A percentile compares a stretch with the other conserved stretches of the same genome.
These are phyloP conservation scores for Enteromius thamalakanensis DNA, from an alignment of 2,797 vertebrate species.

Conservation along the genomic window DNA sequence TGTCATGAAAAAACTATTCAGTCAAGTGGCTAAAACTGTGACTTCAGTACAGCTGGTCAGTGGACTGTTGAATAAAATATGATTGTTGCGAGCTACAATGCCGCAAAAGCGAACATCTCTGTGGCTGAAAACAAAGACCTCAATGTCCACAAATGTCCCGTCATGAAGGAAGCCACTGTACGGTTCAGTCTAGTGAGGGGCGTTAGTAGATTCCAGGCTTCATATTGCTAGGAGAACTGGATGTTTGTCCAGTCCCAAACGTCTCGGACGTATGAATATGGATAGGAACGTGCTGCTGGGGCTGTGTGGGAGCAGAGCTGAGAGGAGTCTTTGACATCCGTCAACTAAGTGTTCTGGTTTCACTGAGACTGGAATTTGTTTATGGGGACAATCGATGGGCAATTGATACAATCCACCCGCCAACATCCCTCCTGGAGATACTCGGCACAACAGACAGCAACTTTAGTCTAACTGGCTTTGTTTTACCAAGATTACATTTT, in stretches of 20 bases:
- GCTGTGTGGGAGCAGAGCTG: slow-evolving; percentile 72
- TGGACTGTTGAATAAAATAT: slow-evolving; percentile 78
- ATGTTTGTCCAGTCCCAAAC: slow-evolving; percentile 65
- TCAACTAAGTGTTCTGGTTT: slow-evolving; percentile 61
- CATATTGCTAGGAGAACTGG: slow-evolving; percentile 65
- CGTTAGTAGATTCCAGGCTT: slow-evolving; percentile 74
- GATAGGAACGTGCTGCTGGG: slow-evolving; percentile 69
- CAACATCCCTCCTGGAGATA: background rate
- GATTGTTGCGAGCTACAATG: slow-evolving; percentile 67
- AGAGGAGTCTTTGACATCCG: slow-evolving; percentile 65
- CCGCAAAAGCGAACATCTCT: slow-evolving; percentile 58
- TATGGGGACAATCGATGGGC: slow-evolving; percentile 34
- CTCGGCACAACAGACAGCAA: background rate
- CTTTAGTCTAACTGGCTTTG: background rate
- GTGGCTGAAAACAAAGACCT: slow-evolving; percentile 71
- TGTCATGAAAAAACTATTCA: slow-evolving; percentile 70
- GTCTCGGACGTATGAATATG: slow-evolving; percentile 76
- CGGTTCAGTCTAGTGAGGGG: slow-evolving; percentile 67
- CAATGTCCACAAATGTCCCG: slow-evolving; percentile 68
- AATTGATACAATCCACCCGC: slow-evolving; percentile 13
- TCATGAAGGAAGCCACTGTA: slow-evolving; percentile 77
- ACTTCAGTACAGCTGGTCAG: slow-evolving; percentile 58
- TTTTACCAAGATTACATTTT: background rate
- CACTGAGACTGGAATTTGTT: slow-evolving; percentile 57
- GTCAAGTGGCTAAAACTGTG: slow-evolving; percentile 61